phyloP scores from a whole-genome alignment of 1,140 invertebrate species.

The Drosophila ficusphila region DNA sequence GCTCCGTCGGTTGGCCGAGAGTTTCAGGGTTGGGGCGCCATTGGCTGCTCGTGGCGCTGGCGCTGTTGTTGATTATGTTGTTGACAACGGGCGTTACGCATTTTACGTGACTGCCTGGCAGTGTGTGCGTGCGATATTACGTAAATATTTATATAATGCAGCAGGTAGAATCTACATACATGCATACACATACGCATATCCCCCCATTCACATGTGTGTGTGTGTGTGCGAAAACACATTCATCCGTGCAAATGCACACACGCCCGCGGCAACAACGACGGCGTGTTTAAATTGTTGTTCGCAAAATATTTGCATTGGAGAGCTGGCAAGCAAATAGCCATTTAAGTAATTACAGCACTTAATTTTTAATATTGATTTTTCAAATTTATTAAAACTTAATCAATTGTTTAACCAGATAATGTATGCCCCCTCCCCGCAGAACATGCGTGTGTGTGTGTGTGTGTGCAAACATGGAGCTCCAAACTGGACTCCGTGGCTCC shows the following conservation, averaged over 20 bases:
- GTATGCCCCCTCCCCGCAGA: conserved; percentile 11
- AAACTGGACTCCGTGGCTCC: not conserved
- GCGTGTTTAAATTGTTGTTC: conserved; percentile 65
- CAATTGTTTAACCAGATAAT: conserved; percentile 72
- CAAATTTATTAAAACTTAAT: conserved; percentile 81
- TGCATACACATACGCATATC: conserved; percentile 13
- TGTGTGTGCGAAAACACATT: no score
- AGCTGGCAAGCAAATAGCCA: conserved; percentile 66
- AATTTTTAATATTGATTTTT: conserved; percentile 81
- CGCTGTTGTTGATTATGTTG: conserved; percentile 81
- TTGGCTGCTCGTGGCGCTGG: conserved; percentile 33
- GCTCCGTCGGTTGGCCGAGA: conserved; percentile 13
- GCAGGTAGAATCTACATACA: conserved; percentile 59
- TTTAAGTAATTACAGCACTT: conserved; percentile 80
- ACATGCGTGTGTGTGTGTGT: not conserved
- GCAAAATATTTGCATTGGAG: conserved; percentile 75
- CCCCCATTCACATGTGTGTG: no score
- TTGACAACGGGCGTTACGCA: conserved; percentile 83
- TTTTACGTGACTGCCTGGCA: conserved; percentile 43
- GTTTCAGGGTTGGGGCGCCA: conserved; percentile 11
- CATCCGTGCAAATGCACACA: conserved; percentile 53
- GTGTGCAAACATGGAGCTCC: not conserved
- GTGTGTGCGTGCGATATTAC: conserved; percentile 51
- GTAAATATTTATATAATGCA: conserved; percentile 84
- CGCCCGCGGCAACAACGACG: conserved; percentile 54